phyloP scores from a whole-genome alignment of 2,888 invertebrate species.

The Conus canariensis region DNA sequence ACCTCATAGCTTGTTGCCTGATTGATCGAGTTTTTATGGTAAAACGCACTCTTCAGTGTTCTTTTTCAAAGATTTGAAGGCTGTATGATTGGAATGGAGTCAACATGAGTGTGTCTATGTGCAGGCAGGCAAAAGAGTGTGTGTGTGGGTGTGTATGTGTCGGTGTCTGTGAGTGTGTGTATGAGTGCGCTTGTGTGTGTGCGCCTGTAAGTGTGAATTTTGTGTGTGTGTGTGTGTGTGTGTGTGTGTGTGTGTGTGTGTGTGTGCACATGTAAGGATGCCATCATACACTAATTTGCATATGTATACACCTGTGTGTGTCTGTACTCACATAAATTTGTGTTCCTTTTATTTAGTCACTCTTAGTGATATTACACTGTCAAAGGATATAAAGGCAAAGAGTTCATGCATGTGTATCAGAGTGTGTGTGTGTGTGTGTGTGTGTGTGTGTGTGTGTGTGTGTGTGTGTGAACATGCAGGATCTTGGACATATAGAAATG shows the following conservation, averaged over 20 bases:
- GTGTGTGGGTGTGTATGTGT: too few relatives aligned
- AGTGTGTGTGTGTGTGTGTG: constrained; percentile 8
- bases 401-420: not conserved
- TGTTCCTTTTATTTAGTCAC: not conserved
- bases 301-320: not conserved
- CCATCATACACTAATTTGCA: too few relatives aligned
- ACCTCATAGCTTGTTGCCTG: too few relatives aligned
- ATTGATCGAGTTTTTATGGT: too few relatives aligned
- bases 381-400: too few relatives aligned
- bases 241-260: not conserved
- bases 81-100: not conserved
- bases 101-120: not conserved
- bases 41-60: too few relatives aligned
- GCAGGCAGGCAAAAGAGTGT: too few relatives aligned
- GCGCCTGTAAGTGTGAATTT: not conserved
- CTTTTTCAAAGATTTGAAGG: too few relatives aligned
- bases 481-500: not conserved
- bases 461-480: not conserved
- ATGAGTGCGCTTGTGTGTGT: not conserved
- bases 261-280: not conserved
- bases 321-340: not conserved
- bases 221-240: constrained; percentile 16
- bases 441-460: constrained; percentile 1
- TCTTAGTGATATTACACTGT: too few relatives aligned
- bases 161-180: not conserved